phyloP scores from a whole-genome alignment of 1,140 invertebrate genomes.

The Hyphantria cunea region DNA sequence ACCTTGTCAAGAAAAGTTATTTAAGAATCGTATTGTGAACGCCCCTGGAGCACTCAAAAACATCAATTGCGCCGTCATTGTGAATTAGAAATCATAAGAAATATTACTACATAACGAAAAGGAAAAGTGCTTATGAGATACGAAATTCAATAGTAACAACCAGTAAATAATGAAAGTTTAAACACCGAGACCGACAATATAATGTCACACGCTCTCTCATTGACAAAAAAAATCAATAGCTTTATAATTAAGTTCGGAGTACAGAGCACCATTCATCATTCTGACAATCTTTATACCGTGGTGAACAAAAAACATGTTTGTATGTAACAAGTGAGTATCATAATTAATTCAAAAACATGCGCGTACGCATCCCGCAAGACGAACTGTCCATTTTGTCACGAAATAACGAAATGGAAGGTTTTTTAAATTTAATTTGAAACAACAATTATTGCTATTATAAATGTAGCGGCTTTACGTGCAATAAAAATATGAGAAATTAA shows the following conservation, averaged over 20 bases:
- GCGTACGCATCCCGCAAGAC: slow-evolving; percentile 7
- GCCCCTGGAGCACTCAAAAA: no score
- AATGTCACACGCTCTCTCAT: slow-evolving; percentile 21
- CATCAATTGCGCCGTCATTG: no score
- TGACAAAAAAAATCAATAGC: slow-evolving; percentile 7
- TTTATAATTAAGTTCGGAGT: slow-evolving; percentile 20
- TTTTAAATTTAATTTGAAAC: slow-evolving; percentile 28
- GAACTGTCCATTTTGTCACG: slow-evolving; percentile 7
- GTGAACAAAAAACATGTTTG: no score
- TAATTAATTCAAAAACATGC: not conserved
- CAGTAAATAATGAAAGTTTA: slow-evolving; percentile 20
- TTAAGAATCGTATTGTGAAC: no score
- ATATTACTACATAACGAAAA: not conserved
- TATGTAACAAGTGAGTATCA: slow-evolving; percentile 5
- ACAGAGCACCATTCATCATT: slow-evolving; percentile 7
- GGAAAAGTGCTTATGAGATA: slow-evolving; percentile 1
- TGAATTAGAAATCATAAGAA: no score
- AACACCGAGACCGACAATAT: slow-evolving; percentile 11
- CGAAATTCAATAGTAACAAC: slow-evolving; percentile 1
- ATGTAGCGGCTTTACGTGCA: slow-evolving; percentile 6
- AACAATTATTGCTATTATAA: slow-evolving; percentile 20
- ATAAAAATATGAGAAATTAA: slow-evolving; percentile 5
- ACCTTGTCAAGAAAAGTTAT: no score
- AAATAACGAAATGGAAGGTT: slow-evolving; percentile 26
- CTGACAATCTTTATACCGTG: not conserved